Conservation (phyloP, 2,797 vertebrate species). For the Loriculus beryllinus region DNA sequence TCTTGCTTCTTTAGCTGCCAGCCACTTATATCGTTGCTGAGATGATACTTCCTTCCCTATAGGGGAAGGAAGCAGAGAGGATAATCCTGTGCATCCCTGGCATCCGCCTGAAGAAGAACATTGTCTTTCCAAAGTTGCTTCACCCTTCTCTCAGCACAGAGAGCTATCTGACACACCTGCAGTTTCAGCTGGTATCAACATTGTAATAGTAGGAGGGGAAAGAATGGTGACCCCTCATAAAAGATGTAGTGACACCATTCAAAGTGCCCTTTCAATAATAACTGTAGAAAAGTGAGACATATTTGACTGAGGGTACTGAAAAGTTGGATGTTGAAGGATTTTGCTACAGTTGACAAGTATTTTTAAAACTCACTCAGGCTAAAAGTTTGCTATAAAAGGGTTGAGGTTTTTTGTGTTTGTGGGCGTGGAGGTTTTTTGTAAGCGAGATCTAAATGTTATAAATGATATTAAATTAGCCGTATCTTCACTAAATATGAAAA, state of each 20-base stretch:
- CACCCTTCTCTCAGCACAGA: constrained; percentile 5
- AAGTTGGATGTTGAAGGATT: constrained; percentile 9
- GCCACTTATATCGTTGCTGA: background rate
- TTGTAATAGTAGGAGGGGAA: background rate
- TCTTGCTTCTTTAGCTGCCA: constrained; percentile 27
- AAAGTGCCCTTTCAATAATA: background rate
- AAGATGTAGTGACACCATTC: constrained; percentile 19
- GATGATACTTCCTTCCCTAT: background rate
- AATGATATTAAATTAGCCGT: constrained; percentile 33
- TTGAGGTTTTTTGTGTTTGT: background rate
- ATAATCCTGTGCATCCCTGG: background rate
- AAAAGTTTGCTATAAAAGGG: background rate
- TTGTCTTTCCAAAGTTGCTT: background rate
- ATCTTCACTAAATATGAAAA: constrained; percentile 31
- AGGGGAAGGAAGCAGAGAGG: background rate
- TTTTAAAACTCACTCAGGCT: background rate
- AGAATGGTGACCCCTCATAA: background rate
- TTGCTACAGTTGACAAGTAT: background rate
- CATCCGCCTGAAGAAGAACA: background rate
- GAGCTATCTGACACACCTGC: constrained; percentile 2
- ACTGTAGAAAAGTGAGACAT: background rate
- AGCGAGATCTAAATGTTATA: background rate
- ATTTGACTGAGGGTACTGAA: background rate
- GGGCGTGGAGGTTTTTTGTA: background rate
- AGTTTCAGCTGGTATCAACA: background rate